Evolutionary conservation across 1,140 invertebrate species (phyloP).

Genomic region (Polypedilum vanderplanki): DNA sequence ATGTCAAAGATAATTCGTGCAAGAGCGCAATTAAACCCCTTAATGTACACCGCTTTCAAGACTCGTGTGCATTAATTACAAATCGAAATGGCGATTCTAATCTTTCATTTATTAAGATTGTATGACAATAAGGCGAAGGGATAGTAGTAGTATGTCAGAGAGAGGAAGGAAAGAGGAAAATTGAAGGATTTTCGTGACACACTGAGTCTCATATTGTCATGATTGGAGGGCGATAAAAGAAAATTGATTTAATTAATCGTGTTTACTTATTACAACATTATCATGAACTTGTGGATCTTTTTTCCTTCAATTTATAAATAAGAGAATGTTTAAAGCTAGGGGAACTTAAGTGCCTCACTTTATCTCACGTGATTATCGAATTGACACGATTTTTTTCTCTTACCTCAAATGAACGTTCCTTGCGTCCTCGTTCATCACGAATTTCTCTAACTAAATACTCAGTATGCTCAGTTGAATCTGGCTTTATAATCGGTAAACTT

Average conservation of each 20-base stretch:
- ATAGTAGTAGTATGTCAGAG: no score
- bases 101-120: background rate
- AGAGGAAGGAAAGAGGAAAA: background rate
- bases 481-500: conserved; percentile 19
- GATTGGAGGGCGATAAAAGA: background rate
- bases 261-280: background rate
- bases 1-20: background rate
- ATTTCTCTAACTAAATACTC: background rate
- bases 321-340: no score
- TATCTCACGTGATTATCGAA: conserved; percentile 7
- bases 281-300: background rate
- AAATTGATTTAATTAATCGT: conserved; percentile 15
- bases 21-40: background rate
- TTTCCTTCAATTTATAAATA: no score
- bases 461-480: background rate
- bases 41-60: background rate
- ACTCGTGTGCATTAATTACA: conserved; percentile 12
- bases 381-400: conserved; percentile 8
- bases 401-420: conserved; percentile 23
- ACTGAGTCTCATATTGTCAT: background rate
- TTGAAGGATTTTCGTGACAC: background rate
- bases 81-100: background rate
- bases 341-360: no score
- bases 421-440: conserved; percentile 6
- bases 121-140: no score